These are phyloP conservation scores for Gobionotothen gibberifrons DNA, from an alignment of 2,797 vertebrate genomes.

Conservation along the genomic window DNA sequence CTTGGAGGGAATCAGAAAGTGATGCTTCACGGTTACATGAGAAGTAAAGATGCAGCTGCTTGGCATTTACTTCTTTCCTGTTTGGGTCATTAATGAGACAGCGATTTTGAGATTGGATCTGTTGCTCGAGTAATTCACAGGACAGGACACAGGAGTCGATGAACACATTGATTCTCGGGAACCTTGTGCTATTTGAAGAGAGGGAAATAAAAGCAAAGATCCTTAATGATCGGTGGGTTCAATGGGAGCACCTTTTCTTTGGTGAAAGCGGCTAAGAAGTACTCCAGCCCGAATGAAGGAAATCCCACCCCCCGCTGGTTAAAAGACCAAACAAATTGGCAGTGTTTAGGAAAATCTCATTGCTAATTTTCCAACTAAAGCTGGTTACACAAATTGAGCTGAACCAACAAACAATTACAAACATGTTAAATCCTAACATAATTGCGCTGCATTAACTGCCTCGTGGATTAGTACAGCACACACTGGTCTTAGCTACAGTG, in stretches of 20 bases:
- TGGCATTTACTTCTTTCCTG: constrained; percentile 16
- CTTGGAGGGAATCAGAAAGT: neutral
- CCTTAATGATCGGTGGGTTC: constrained; percentile 65
- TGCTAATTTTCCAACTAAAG: constrained; percentile 80
- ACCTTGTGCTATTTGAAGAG: constrained; percentile 46
- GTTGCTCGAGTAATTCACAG: constrained; percentile 60
- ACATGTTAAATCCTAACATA: constrained; percentile 82
- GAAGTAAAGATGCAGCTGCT: constrained; percentile 18
- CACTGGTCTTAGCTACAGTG: constrained; percentile 60
- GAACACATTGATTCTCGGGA: constrained; percentile 55
- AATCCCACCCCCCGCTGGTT: constrained; percentile 63
- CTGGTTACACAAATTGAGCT: constrained; percentile 83
- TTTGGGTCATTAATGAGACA: constrained; percentile 48
- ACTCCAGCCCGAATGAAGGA: constrained; percentile 48
- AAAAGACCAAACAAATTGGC: constrained; percentile 76
- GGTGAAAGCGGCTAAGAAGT: constrained; percentile 63
- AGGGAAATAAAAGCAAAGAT: constrained; percentile 50
- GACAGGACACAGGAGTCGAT: constrained; percentile 65
- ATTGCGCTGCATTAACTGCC: constrained; percentile 77
- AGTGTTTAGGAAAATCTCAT: constrained; percentile 74
- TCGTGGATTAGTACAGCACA: constrained; percentile 75
- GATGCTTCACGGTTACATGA: constrained; percentile 4
- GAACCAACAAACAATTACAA: constrained; percentile 82
- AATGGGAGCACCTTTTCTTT: constrained; percentile 64
- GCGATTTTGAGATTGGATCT: constrained; percentile 56